A percentile compares a stretch with the other conserved stretches of the same genome.
Conservation (phyloP, 2,888 invertebrate genomes). For the Didymodactylos carnosus region DNA sequence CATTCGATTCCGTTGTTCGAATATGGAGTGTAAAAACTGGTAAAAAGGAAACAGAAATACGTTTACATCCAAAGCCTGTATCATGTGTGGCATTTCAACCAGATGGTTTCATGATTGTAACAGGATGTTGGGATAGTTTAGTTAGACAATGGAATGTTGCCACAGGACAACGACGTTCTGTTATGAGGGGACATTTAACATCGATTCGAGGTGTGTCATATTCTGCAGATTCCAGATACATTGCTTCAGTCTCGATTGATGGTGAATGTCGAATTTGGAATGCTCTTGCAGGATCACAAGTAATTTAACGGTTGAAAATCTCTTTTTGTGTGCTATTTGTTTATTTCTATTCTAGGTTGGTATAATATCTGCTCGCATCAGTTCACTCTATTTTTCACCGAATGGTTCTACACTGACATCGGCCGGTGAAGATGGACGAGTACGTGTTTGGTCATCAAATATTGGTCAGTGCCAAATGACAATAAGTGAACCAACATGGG, state of each 20-base stretch:
- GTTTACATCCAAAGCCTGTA: conserved; percentile 22
- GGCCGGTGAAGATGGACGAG: conserved; percentile 29
- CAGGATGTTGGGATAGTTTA: conserved; percentile 31
- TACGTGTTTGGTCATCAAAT: conserved; percentile 22
- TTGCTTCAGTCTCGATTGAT: conserved; percentile 31
- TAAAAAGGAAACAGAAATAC: conserved; percentile 11
- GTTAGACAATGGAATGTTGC: conserved; percentile 29
- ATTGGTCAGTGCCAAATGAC: conserved; percentile 10
- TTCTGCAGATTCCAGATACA: conserved; percentile 27
- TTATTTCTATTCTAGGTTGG: conserved; percentile 22
- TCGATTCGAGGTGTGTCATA: conserved; percentile 30
- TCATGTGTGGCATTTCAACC: conserved; percentile 33
- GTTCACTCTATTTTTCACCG: conserved; percentile 29
- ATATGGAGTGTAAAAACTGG: conserved; percentile 27
- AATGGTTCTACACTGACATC: conserved; percentile 27
- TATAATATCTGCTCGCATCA: conserved; percentile 24
- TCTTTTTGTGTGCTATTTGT: too few species aligned
- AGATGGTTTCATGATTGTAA: conserved; percentile 26
- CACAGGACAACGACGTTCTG: conserved; percentile 26
- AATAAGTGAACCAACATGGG: not conserved
- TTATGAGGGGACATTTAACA: conserved; percentile 29
- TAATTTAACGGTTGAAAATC: not conserved
- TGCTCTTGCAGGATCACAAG: conserved; percentile 26
- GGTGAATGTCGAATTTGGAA: conserved; percentile 33
- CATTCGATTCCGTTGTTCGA: conserved; percentile 29